These are phyloP conservation scores for Thamnophis sirtalis DNA, from an alignment of 2,113 vertebrate species.

Conservation along the genomic window DNA sequence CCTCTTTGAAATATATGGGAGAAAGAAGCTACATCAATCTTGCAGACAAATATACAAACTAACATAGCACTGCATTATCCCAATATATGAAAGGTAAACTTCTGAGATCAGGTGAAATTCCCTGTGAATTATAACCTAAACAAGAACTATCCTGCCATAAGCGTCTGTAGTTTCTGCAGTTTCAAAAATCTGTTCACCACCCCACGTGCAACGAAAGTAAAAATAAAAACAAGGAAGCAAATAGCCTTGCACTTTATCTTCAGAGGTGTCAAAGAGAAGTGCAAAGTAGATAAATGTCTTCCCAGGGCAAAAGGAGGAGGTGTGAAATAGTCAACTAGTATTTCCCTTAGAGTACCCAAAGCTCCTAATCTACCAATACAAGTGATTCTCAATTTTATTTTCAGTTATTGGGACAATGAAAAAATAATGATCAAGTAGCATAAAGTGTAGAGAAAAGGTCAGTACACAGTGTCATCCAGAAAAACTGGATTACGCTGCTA, in stretches of 20 bases:
- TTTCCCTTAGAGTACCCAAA: background rate
- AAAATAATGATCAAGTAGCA: background rate
- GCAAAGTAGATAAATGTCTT: background rate
- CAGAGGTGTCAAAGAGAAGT: background rate
- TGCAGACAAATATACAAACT: background rate
- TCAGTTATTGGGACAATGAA: background rate
- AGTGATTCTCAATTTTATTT: background rate
- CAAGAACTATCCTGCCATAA: background rate
- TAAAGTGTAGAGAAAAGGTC: background rate
- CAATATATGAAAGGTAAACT: background rate
- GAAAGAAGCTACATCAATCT: background rate
- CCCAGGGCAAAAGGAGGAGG: background rate
- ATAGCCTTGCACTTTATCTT: background rate
- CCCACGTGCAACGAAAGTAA: background rate
- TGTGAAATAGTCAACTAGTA: background rate
- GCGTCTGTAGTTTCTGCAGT: background rate
- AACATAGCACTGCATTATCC: background rate
- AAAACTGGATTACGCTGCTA: background rate
- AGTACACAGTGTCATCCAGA: background rate
- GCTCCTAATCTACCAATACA: background rate
- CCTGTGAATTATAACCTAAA: background rate
- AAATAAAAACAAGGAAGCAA: background rate
- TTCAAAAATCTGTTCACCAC: background rate
- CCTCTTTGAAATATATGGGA: slow-evolving; percentile 35
- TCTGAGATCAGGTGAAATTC: background rate